Evolutionary conservation across 2,797 vertebrate genomes (phyloP).

Genomic region (Tadarida brasiliensis): DNA sequence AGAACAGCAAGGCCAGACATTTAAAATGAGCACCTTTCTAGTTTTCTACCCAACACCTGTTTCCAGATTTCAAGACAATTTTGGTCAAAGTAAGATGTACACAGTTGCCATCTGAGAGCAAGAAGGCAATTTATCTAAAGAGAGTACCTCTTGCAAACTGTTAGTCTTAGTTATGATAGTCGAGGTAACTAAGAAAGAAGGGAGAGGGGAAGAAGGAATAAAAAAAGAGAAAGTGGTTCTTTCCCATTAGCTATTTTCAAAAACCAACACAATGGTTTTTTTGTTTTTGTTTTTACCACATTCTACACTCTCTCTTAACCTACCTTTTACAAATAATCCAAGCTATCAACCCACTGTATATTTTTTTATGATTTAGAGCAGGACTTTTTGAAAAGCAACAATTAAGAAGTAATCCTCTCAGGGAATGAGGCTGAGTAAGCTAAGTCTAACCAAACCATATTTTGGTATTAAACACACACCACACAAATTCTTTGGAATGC

Average conservation of each 20-base stretch:
- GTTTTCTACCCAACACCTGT: background rate
- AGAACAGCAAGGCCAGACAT: background rate
- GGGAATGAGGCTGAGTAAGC: background rate
- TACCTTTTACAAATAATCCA: conserved; percentile 45
- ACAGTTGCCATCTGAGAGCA: background rate
- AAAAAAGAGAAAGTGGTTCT: background rate
- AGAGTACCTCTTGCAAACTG: background rate
- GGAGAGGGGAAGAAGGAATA: background rate
- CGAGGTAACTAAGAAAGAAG: background rate
- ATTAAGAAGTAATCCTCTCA: conserved; percentile 27
- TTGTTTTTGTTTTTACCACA: background rate
- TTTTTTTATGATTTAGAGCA: conserved; percentile 36
- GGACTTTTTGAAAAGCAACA: background rate
- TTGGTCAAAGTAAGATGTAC: background rate
- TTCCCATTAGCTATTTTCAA: background rate
- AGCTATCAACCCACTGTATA: background rate
- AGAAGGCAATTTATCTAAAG: conserved; percentile 9
- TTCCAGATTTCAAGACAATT: conserved; percentile 47
- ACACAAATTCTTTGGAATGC: background rate
- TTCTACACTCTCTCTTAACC: background rate
- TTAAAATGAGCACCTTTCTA: background rate
- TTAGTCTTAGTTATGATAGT: background rate
- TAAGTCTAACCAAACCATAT: background rate
- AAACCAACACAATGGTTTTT: background rate
- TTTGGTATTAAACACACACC: background rate